Base-by-base conservation (phyloP, 2,888 invertebrate genomes). In the Drosophila cognata region DNA sequence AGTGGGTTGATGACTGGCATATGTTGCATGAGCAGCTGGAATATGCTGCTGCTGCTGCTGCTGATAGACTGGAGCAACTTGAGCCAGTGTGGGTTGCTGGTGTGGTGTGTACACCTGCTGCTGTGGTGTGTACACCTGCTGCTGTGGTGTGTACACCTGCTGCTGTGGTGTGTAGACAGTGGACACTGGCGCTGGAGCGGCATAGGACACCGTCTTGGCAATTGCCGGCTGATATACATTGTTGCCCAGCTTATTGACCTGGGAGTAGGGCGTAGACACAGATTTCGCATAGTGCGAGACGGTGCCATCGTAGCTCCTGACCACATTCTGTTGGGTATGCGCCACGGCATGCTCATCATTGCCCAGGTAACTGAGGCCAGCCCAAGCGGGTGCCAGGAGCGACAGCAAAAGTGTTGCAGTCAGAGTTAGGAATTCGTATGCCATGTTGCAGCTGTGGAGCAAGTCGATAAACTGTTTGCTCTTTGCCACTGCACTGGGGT, bases 241-340 rank as follows among this genome's bases (percentile, higher is more conserved):
- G 86, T 94, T 94, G 92, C 94, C 94, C 91, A 93, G 94, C 92
- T 95, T 95, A 85, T 94, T 94, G 51, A 95, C 95, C 85, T 94
- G 94, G 77, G 94, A 94, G 93, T 94, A 94, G 67, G 95, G 94
- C 74, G 94, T 94, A 82, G 94, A 94, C 38, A 94, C 93, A 57
- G 94, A 94, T 88, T 95, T 95, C 89, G 94, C 93, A 92, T 94
- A 93, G 84, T 94, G 93, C 48, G 95, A 94, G 25, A 95, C 94
- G 85, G 94, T 94, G 73, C 90, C 91, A 77, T 94, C 95, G 71
- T 94, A 93, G 71, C 94, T 94, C 57, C 95, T 93, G 71, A 94
- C 85, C 60, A 94, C 94, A 91, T 94, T 94, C 92, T 95, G 94
- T 65, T 94, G 94, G 58, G 94, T 92, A 73, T 94, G 84, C 79